Evolutionary conservation across 2,797 vertebrate species (phyloP).

Genomic region (Sebastiscus tertius): DNA sequence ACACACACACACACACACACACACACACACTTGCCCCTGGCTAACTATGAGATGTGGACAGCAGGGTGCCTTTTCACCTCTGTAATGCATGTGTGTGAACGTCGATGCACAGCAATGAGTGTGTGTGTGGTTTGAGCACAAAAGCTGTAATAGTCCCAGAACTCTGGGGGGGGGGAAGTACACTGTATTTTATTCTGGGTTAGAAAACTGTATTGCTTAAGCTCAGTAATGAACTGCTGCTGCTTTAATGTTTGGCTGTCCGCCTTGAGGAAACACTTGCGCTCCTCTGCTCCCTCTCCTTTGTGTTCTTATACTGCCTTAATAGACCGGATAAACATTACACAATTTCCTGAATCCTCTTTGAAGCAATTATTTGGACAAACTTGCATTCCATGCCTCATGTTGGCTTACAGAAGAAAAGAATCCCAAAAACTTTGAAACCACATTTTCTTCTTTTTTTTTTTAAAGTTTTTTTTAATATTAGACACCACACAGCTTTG

Average conservation of each 20-base stretch:
- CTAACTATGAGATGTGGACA: background rate
- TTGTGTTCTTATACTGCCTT: conserved; percentile 19
- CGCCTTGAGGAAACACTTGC: conserved; percentile 13
- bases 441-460: background rate
- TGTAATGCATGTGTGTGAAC: no score
- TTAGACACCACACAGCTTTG: background rate
- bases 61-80: no score
- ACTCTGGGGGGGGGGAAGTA: no score
- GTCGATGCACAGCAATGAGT: no score
- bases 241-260: conserved; percentile 30
- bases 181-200: no score
- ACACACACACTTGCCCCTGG: conserved; percentile 18
- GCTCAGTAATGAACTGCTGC: conserved; percentile 33
- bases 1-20: no score
- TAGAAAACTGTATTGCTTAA: no score
- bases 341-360: conserved; percentile 22
- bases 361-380: conserved; percentile 22
- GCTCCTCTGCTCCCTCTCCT: conserved; percentile 5
- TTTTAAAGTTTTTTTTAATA: background rate
- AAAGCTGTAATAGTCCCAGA: no score
- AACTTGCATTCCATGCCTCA: background rate
- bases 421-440: background rate
- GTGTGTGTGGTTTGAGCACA: no score
- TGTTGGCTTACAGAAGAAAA: background rate
- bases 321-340: conserved; percentile 32